Evolutionary conservation across 2,888 invertebrate species (phyloP), one percentile per base, ranked within the genome.

Genomic region (Hanleya hanleyi): DNA sequence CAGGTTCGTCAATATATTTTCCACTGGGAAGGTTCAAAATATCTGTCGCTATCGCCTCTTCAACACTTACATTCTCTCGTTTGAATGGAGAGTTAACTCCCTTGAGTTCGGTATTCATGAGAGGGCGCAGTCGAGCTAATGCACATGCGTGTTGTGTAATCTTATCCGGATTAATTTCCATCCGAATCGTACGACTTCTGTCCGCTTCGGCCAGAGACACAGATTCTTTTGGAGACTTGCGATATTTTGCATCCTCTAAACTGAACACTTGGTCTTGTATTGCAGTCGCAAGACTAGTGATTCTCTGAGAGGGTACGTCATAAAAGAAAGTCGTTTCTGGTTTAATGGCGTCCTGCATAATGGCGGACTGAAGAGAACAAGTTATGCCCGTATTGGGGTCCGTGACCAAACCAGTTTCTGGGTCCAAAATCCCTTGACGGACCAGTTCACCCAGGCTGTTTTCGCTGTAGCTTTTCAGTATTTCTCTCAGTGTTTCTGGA

Each of bases 171-270:
- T 84, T 76, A 33, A 85, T 82, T 70, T 81, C 72, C 29, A 80
- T 69, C 41, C 97, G 97, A 69, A 98, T 92, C 80, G 98, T 94
- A 79, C 96, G 94, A 91, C 95, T 93, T 80, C 95, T 94, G 81
- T 98, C 96, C 1, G 98, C 98, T 91, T 98, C 96, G 80, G 96
- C 95, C 69, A 98, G 94, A 29, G 97, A 96, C 86, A 98, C 92
- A 78, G 95, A 93, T 89, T 96, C 95, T 78, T 95, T 96, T 0
- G 96, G 97, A 84, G 96, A 77, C 65, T 85, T 84, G 41, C 83
- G 77, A 67, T 86, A 81, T 72, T 81, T 82, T 22, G 86, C 88
- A 12, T 84, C 83, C 36, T 83, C 80, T 18, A 83, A 22, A 29
- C 41, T 67, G 32, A 57, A 57, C 18, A 35, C 35, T 64, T 64